Evolutionary conservation across 1,140 invertebrate genomes (phyloP), one percentile per base, ranked within the genome.

Genomic region (Drosophila bocqueti): DNA sequence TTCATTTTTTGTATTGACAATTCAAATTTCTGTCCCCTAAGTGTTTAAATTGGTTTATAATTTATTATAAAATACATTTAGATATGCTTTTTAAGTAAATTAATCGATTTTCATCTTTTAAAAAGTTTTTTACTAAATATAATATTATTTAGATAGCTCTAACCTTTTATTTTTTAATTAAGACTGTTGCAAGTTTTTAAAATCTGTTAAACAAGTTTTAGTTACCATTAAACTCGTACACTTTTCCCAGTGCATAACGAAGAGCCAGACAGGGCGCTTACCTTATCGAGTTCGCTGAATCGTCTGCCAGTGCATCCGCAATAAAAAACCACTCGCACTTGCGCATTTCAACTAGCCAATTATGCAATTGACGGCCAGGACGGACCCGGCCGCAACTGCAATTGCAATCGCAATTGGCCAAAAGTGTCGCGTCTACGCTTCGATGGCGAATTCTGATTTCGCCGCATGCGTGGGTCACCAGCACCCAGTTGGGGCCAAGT

Each of bases 271-370:
- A 59, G 69, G 76, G 76, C 76, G 77, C 76, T 68, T 71, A 69
- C 77, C 77, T 90, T 89, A 89, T 89, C 85, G 77, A 52, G 24
- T 16, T 21, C 46, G 65, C 69, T 79, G 64, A 79, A 90, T 89
- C 84, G 85, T 81, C 85, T 89, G 85, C 81, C 58, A 76, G 75
- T 85, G 85, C 85, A 89, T 89, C 85, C 85, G 85, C 85, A 75
- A 89, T 89, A 89, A 79, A 83, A 81, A 82, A 67, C 60, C 78
- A 45, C 71, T 84, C 75, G 83, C 83, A 76, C 36, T 68, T 81
- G 80, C 79, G 83, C 83, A 86, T 86, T 86, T 79, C 79, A 86
- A 86, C 69, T 72, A 79, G 75, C 67, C 76, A 84, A 87, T 87
- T 87, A 87, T 87, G 83, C 83, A 86, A 89, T 86, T 69, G 76